phyloP scores from a whole-genome alignment of 1,140 invertebrate genomes.

The Tachypleus tridentatus region DNA sequence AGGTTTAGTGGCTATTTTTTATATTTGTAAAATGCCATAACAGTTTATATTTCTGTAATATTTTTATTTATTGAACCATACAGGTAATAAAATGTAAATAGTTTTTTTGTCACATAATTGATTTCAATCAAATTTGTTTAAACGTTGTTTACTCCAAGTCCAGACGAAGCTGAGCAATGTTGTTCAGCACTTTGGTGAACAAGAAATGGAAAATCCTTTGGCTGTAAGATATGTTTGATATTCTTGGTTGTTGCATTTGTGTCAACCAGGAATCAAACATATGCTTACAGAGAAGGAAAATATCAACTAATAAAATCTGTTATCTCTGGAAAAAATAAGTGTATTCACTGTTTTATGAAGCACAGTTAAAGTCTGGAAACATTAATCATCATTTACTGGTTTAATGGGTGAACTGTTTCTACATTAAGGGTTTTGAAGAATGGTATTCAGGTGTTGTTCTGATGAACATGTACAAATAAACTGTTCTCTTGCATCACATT shows the following conservation, averaged over 20 bases:
- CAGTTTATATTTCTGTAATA: too few species aligned
- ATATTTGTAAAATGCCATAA: constrained; percentile 56
- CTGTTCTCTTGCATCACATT: too few species aligned
- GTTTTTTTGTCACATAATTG: not conserved
- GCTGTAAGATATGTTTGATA: constrained; percentile 99
- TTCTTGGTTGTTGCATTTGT: constrained; percentile 85
- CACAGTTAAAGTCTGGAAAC: too few species aligned
- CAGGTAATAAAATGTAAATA: constrained; percentile 15
- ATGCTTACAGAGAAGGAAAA: constrained; percentile 37
- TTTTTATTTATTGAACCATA: not conserved
- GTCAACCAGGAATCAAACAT: constrained; percentile 99
- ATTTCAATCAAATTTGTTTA: not conserved
- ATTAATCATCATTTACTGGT: too few species aligned
- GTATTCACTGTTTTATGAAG: not conserved
- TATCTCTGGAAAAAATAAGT: too few species aligned
- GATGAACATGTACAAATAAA: too few species aligned
- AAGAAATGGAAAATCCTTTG: constrained; percentile 19
- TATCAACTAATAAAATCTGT: not conserved
- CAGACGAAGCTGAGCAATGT: not conserved
- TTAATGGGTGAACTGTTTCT: too few species aligned
- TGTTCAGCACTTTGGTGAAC: not conserved
- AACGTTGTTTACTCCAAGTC: not conserved
- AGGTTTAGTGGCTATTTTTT: constrained; percentile 61
- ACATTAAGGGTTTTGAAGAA: too few species aligned
- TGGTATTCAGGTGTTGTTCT: too few species aligned